Conservation (phyloP, 2,888 invertebrate genomes). For the Nephrocerus scutellatus region DNA sequence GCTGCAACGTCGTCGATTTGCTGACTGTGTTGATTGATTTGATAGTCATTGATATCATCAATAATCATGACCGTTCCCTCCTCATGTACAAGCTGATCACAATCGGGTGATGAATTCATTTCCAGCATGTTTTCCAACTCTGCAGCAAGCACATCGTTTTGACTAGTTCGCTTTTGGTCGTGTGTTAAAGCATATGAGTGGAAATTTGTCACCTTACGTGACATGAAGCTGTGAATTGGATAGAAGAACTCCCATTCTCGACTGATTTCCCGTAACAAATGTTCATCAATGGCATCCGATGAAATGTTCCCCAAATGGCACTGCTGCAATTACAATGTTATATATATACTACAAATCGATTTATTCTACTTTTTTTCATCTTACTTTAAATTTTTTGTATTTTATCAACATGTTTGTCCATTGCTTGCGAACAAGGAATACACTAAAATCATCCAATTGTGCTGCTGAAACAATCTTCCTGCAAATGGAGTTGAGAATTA, state of each 20-base stretch:
- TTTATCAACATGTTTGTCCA: constrained; percentile 39
- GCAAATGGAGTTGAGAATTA: background rate
- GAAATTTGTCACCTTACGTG: constrained; percentile 39
- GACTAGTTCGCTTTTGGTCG: constrained; percentile 8
- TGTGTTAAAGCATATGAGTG: constrained; percentile 39
- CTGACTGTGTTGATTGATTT: no score
- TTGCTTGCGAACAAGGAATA: constrained; percentile 39
- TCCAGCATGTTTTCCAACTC: no score
- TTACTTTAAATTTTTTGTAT: constrained; percentile 41
- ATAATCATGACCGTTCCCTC: background rate
- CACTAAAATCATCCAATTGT: constrained; percentile 36
- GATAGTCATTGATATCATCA: background rate
- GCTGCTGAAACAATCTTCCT: constrained; percentile 35
- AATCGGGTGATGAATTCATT: no score
- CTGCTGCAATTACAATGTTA: constrained; percentile 19
- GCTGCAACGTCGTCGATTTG: constrained; percentile 2
- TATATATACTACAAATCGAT: background rate
- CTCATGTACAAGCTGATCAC: no score
- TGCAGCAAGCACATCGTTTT: no score
- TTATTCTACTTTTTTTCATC: background rate
- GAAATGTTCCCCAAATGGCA: constrained; percentile 23
- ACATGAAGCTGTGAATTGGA: constrained; percentile 40
- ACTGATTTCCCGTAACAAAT: constrained; percentile 27
- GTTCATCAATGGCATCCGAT: constrained; percentile 22
- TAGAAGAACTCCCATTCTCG: constrained; percentile 44